phyloP scores from a whole-genome alignment of 2,797 vertebrate genomes.

The Pyrocephalus nanus region DNA sequence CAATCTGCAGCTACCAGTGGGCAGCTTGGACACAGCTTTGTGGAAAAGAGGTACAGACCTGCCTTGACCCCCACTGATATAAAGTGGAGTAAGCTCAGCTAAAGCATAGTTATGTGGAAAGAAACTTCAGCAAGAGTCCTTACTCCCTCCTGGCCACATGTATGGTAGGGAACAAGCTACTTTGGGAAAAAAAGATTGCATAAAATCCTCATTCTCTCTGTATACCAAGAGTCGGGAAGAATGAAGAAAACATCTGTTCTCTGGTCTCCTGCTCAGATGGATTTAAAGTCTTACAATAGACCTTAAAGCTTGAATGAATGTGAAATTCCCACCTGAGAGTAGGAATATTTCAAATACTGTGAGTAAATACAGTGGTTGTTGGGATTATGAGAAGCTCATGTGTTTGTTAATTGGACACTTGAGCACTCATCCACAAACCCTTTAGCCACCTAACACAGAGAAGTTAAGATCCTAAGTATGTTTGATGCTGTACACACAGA shows the following conservation, averaged over 20 bases:
- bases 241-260: not conserved
- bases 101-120: not conserved
- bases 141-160: not conserved
- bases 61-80: not conserved
- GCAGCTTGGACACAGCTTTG: rapidly evolving
- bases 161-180: not conserved
- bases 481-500: not conserved
- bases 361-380: not conserved
- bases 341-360: not conserved
- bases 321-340: not conserved
- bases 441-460: not conserved
- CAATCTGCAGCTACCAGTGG: not conserved
- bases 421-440: not conserved
- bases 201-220: not conserved
- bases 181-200: not conserved
- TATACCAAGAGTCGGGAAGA: not conserved
- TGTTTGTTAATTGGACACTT: not conserved
- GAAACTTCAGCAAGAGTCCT: not conserved
- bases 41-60: not conserved
- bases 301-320: not conserved
- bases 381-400: not conserved
- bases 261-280: not conserved
- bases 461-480: not conserved
- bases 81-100: not conserved
- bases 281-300: not conserved